Evolutionary conservation across 2,113 vertebrate genomes (phyloP).

Genomic region (Hippocampus zosterae): DNA sequence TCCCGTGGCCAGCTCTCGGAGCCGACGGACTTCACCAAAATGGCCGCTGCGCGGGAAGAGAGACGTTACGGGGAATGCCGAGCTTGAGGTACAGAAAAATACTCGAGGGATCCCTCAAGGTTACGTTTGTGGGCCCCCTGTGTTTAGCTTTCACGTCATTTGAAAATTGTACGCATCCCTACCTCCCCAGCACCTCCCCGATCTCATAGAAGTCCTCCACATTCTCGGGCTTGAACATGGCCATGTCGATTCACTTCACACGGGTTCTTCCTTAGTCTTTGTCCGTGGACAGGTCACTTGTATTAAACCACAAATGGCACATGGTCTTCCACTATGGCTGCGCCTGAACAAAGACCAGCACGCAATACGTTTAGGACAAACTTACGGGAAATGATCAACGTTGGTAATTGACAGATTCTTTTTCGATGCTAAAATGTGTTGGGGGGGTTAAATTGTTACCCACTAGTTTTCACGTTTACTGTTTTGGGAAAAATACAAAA

Average conservation of each 20-base stretch:
- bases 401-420: too few relatives aligned
- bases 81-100: neutral
- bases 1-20: constrained; percentile 58
- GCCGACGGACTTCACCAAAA: constrained; percentile 72
- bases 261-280: neutral
- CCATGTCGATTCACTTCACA: constrained; percentile 46
- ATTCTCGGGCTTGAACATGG: constrained; percentile 60
- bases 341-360: neutral
- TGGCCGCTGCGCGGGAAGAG: constrained; percentile 63
- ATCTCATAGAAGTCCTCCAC: constrained; percentile 83
- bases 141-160: neutral
- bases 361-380: neutral
- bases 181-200: constrained; percentile 79
- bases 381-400: too few relatives aligned
- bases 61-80: neutral
- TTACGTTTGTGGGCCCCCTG: neutral
- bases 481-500: too few relatives aligned
- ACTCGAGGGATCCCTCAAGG: neutral
- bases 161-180: neutral
- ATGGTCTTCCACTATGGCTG: constrained; percentile 13
- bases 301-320: neutral
- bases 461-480: neutral
- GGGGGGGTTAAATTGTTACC: neutral
- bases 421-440: too few relatives aligned
- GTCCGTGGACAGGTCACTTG: neutral